phyloP scores from a whole-genome alignment of 1,140 invertebrate genomes.

The Phymastichus coffea region DNA sequence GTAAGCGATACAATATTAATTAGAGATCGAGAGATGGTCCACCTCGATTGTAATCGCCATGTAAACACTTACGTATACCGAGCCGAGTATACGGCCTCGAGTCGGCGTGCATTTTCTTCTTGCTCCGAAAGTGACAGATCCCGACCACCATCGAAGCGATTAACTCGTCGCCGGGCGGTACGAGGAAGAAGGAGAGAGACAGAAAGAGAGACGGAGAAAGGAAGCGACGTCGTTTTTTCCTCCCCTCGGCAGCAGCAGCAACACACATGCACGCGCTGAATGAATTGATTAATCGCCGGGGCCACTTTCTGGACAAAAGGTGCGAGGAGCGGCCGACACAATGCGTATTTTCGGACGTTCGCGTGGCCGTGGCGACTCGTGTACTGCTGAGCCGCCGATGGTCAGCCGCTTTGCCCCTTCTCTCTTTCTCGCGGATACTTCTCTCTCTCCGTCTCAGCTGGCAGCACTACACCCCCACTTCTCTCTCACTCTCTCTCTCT shows the following conservation, averaged over 20 bases:
- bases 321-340: neutral
- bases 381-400: slow-evolving; percentile 46
- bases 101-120: slow-evolving; percentile 42
- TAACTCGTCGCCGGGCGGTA: slow-evolving; percentile 14
- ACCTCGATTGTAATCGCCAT: neutral
- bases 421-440: too few relatives aligned
- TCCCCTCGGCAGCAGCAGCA: too few relatives aligned
- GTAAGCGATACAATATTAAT: neutral
- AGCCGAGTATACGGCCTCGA: slow-evolving; percentile 22
- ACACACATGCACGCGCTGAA: too few relatives aligned
- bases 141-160: slow-evolving; percentile 42
- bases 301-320: too few relatives aligned
- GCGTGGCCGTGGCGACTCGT: slow-evolving; percentile 46
- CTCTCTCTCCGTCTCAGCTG: too few relatives aligned
- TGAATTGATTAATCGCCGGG: too few relatives aligned
- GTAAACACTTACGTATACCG: slow-evolving; percentile 43
- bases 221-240: neutral
- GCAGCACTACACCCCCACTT: too few relatives aligned
- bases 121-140: slow-evolving; percentile 38
- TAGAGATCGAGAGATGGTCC: too few relatives aligned
- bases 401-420: slow-evolving; percentile 46
- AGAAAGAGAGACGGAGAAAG: neutral
- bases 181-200: neutral
- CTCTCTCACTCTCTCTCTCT: slow-evolving; percentile 16
- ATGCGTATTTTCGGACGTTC: slow-evolving; percentile 31